phyloP scores from a whole-genome alignment of 2,113 vertebrate species.

The Oostethus manadensis region DNA sequence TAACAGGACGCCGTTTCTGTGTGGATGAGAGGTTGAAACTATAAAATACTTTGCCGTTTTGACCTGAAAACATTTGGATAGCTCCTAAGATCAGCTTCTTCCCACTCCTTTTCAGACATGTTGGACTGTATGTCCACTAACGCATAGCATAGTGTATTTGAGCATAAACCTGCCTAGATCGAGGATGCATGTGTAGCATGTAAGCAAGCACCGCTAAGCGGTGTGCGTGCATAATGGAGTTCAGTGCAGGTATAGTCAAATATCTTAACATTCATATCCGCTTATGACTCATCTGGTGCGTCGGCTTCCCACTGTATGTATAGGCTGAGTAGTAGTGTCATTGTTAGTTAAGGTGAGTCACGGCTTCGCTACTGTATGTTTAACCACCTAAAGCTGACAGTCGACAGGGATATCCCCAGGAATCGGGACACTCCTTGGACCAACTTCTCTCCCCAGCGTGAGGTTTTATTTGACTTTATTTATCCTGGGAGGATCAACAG shows the following conservation, averaged over 20 bases:
- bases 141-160: too few species aligned
- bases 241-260: neutral
- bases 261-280: neutral
- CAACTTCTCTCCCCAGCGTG: conserved; percentile 46
- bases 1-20: too few species aligned
- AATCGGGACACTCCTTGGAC: conserved; percentile 58
- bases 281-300: neutral
- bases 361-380: conserved; percentile 34
- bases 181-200: neutral
- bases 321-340: neutral
- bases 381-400: conserved; percentile 31
- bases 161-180: too few species aligned
- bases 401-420: conserved; percentile 46
- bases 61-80: too few species aligned
- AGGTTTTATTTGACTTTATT: conserved; percentile 41
- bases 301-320: too few species aligned
- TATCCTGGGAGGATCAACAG: conserved; percentile 29
- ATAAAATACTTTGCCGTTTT: too few species aligned
- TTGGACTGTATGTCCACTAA: too few species aligned
- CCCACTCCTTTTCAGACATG: neutral
- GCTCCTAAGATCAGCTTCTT: neutral
- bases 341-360: conserved; percentile 8
- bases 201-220: neutral
- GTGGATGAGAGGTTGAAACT: too few species aligned
- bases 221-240: neutral